Base-by-base conservation (phyloP, 1,140 invertebrate genomes). In the Caenorhabditis inopinata region DNA sequence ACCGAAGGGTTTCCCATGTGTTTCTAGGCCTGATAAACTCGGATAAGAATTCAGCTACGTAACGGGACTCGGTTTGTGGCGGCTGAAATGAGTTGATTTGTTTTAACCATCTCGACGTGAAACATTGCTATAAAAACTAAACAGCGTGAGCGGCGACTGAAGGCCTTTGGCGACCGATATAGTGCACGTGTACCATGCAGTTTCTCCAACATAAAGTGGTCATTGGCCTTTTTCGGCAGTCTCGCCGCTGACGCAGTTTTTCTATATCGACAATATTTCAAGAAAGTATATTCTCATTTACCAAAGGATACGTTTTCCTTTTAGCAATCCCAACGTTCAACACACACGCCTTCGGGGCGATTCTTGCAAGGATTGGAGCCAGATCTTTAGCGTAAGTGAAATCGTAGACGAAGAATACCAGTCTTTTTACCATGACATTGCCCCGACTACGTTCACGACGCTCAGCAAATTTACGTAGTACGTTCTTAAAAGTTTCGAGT, bases 1-100 rank as follows among this genome's bases (percentile, higher is more conserved):
- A 68, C 58, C 58, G 58, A 68, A 68, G 29, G 32, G 58, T 68
- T 68, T 68, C 32, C 27, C 58, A 68, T 21, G 58, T n/a, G n/a
- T 68, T 68, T 68, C 58, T 38, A 21, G 5, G 12, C 2, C n/a
- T 6, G n/a, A 68, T 7, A 38, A 68, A 68, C 29, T 16, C 7
- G 1, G 58, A 35, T 2, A 68, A 38, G 32, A 68, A 68, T 5
- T 68, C 58, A 1, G 58, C 58, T 18, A 68, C 58, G 58, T 68
- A 68, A 9, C 58, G 58, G 3, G 32, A 35, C 23, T 68, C 58
- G 3, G n/a, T 38, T 35, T 29, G 11, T 42, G 58, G 58, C n/a
- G 1, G 32, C 58, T 68, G 58, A 29, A 68, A 68, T n/a, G n/a
- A 42, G 35, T 38, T 68, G 5, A 4, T 9, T 9, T 38, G n/a